Evolutionary conservation across 2,113 vertebrate species (phyloP).

Genomic region (Otis tarda): DNA sequence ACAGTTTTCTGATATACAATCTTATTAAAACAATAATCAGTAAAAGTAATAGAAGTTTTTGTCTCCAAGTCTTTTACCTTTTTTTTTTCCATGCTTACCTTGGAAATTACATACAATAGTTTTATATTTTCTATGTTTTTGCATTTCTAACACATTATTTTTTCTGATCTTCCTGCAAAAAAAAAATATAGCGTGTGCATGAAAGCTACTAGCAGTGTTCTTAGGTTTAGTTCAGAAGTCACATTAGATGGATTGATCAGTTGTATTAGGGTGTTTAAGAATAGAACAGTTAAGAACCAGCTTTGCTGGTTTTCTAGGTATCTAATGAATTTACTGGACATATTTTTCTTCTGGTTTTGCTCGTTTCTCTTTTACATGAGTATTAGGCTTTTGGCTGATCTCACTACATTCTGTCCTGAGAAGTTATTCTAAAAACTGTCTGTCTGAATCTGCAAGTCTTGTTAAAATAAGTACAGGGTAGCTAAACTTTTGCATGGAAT

Average conservation of each 20-base stretch:
- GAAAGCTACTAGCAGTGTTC: neutral
- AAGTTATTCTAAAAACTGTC: neutral
- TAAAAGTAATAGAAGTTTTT: neutral
- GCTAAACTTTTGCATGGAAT: neutral
- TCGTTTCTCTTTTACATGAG: neutral
- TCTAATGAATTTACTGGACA: neutral
- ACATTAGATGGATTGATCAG: neutral
- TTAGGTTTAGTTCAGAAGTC: neutral
- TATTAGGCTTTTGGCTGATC: neutral
- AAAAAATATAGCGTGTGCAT: neutral
- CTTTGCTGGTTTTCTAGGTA: accelerated
- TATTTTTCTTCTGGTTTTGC: neutral
- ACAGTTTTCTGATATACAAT: neutral
- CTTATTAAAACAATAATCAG: neutral
- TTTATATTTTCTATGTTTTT: neutral
- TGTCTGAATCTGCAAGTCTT: neutral
- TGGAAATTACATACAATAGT: neutral
- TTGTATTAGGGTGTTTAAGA: neutral
- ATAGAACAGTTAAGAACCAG: neutral
- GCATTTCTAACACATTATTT: neutral
- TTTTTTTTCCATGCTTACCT: neutral
- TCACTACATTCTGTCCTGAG: neutral
- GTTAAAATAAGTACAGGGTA: neutral
- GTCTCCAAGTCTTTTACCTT: neutral
- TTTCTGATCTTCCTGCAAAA: neutral